Evolutionary conservation across 2,113 vertebrate species (phyloP).

Genomic region (Perca schrenkii): DNA sequence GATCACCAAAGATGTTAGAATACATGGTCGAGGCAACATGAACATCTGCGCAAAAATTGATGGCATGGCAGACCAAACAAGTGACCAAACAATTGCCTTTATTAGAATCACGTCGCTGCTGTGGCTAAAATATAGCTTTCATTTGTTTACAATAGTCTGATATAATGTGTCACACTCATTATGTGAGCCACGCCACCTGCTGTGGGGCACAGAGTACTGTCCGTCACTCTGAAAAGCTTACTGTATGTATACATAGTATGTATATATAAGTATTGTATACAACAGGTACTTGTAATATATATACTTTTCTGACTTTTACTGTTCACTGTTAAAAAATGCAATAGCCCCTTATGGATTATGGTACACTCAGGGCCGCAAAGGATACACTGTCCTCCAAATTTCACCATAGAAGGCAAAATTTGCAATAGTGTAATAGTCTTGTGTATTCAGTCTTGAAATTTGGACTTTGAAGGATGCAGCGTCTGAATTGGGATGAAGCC

Average conservation of each 20-base stretch:
- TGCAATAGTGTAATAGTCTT: background rate
- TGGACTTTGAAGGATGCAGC: background rate
- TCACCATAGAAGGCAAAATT: background rate
- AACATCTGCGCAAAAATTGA: too few species aligned
- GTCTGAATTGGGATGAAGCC: background rate
- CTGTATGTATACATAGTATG: too few species aligned
- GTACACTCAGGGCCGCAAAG: background rate
- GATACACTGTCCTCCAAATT: background rate
- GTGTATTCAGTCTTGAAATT: background rate
- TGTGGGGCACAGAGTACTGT: background rate
- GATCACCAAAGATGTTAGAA: background rate
- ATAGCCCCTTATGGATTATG: background rate
- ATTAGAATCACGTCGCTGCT: too few species aligned
- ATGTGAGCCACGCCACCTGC: background rate
- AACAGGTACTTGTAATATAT: too few species aligned
- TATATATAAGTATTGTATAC: too few species aligned
- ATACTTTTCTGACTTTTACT: background rate
- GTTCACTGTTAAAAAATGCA: background rate
- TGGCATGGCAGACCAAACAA: too few species aligned
- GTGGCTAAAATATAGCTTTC: too few species aligned
- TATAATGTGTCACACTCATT: too few species aligned
- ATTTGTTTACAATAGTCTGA: too few species aligned
- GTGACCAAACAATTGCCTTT: too few species aligned
- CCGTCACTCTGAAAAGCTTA: background rate
- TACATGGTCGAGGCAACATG: too few species aligned